Evolutionary conservation across 2,113 vertebrate genomes (phyloP).

Genomic region (Thalassarche chlororhynchos): DNA sequence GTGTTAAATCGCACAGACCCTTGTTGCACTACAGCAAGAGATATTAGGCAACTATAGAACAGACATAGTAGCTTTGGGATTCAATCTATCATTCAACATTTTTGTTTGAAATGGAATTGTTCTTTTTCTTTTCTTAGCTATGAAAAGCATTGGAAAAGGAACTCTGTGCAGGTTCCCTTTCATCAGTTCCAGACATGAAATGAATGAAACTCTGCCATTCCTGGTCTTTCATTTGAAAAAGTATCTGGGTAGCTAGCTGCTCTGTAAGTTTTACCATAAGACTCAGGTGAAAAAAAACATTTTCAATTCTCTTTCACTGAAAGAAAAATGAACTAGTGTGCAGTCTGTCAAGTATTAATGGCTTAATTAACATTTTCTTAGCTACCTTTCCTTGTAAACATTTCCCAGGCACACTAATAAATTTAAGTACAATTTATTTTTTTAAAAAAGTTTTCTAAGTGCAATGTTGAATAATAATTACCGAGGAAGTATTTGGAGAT

Average conservation of each 20-base stretch:
- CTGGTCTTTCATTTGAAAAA: constrained; percentile 6
- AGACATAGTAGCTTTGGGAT: neutral
- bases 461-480: neutral
- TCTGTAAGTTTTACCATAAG: neutral
- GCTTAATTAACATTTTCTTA: neutral
- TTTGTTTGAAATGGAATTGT: neutral
- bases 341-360: neutral
- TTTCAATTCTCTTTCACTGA: neutral
- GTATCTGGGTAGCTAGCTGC: neutral
- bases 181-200: neutral
- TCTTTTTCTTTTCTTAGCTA: neutral
- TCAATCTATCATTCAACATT: neutral
- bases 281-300: neutral
- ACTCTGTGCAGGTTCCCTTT: neutral
- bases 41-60: neutral
- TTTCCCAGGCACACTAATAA: neutral
- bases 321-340: neutral
- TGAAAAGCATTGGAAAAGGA: neutral
- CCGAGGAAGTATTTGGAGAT: accelerated
- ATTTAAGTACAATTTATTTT: neutral
- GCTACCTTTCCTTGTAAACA: neutral
- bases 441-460: neutral
- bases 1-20: neutral
- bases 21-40: neutral
- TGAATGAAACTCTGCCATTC: neutral